phyloP scores from a whole-genome alignment of 2,113 vertebrate species.

The Platycercus adscitus region DNA sequence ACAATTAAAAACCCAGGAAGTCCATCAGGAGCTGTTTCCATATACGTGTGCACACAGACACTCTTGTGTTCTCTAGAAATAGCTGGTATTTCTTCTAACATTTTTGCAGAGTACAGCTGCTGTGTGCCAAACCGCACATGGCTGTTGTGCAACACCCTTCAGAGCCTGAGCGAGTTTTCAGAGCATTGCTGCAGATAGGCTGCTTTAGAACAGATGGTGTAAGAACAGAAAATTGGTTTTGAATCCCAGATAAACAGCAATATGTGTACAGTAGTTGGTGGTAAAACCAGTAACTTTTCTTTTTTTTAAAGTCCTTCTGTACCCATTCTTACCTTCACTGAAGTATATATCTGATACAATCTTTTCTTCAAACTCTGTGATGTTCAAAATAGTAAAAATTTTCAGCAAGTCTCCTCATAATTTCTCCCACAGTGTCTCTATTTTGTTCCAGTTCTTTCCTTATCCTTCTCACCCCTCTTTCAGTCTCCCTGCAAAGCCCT shows the following conservation, averaged over 20 bases:
- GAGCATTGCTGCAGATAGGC: neutral
- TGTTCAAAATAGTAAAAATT: neutral
- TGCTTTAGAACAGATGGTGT: neutral
- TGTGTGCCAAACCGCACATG: neutral
- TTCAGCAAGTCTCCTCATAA: neutral
- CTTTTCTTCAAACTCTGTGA: neutral
- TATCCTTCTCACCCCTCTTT: neutral
- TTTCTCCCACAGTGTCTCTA: neutral
- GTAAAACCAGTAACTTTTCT: neutral
- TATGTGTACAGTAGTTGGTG: neutral
- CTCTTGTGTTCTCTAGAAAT: neutral
- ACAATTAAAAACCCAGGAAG: neutral
- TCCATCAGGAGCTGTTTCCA: neutral
- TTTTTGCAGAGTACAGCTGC: neutral
- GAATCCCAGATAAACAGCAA: neutral
- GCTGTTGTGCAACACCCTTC: neutral
- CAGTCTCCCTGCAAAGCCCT: neutral
- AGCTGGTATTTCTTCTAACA: neutral
- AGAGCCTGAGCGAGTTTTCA: neutral
- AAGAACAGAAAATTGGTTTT: neutral
- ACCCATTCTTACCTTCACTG: neutral
- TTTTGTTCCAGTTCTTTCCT: neutral
- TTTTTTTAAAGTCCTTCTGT: neutral
- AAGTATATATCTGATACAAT: too few relatives aligned
- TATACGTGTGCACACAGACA: accelerated